Evolutionary conservation across 2,113 vertebrate species (phyloP).

Genomic region (Psilopsiagon aurifrons): DNA sequence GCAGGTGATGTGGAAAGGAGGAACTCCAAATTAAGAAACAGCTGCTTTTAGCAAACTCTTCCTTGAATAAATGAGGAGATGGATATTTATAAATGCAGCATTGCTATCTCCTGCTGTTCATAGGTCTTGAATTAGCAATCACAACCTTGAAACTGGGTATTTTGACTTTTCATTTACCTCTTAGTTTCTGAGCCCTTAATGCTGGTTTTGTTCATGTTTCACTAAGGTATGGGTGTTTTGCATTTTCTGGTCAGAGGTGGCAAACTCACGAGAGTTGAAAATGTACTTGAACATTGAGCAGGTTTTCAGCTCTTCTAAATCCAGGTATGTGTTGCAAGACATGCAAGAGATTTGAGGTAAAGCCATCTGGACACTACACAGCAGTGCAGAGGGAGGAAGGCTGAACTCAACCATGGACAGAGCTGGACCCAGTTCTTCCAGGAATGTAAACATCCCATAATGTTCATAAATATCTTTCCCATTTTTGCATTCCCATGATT

Average conservation of each 20-base stretch:
- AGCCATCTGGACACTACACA: neutral
- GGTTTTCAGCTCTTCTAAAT: neutral
- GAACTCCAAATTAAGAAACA: neutral
- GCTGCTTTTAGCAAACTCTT: neutral
- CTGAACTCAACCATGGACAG: neutral
- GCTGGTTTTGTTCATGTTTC: neutral
- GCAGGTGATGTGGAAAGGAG: neutral
- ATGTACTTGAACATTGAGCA: neutral
- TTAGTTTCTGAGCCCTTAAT: neutral
- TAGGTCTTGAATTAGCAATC: neutral
- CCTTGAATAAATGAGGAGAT: neutral
- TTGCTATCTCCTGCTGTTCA: neutral
- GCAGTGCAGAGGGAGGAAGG: neutral
- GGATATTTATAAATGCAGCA: slow-evolving; percentile 22
- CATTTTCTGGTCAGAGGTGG: neutral
- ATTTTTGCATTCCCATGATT: neutral
- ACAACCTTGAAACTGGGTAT: neutral
- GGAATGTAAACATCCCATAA: neutral
- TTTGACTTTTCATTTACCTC: neutral
- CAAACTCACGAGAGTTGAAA: neutral
- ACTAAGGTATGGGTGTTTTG: neutral
- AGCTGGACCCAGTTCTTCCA: neutral
- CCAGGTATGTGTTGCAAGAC: neutral
- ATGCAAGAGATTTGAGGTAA: neutral
- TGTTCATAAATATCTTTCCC: neutral